phyloP scores from a whole-genome alignment of 2,888 invertebrate genomes.

The Asteroscopus sphinx region DNA sequence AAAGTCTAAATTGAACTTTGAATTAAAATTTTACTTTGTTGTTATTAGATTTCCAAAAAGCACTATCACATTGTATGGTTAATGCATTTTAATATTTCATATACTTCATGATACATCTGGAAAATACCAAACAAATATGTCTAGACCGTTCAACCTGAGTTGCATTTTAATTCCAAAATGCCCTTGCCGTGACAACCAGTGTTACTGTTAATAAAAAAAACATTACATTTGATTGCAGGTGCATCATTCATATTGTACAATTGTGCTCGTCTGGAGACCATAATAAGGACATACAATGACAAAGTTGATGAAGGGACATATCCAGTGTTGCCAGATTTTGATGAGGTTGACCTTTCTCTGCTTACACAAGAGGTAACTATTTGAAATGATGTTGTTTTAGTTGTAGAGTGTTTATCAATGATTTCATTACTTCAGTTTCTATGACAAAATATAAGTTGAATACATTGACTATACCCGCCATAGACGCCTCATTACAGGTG shows the following conservation, averaged over 20 bases:
- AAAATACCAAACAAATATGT: neutral
- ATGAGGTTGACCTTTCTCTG: conserved; percentile 90
- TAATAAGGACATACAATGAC: conserved; percentile 91
- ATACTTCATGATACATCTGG: neutral
- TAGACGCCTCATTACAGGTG: too few relatives aligned
- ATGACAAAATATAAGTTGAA: too few relatives aligned
- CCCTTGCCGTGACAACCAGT: conserved; percentile 17
- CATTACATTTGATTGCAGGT: conserved; percentile 80
- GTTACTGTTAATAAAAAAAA: conserved; percentile 27
- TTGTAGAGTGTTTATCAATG: too few relatives aligned
- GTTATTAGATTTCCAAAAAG: too few relatives aligned
- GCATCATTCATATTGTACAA: conserved; percentile 94
- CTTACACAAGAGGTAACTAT: conserved; percentile 91
- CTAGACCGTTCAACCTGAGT: neutral
- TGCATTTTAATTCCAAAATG: conserved; percentile 11
- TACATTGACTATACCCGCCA: too few relatives aligned
- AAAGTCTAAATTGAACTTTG: too few relatives aligned
- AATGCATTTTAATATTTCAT: too few relatives aligned
- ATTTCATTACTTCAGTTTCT: too few relatives aligned
- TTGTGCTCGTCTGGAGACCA: conserved; percentile 92
- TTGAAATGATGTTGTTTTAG: neutral
- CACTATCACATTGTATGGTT: too few relatives aligned
- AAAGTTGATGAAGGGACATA: conserved; percentile 89
- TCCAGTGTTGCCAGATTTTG: conserved; percentile 89
- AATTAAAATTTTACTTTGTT: too few relatives aligned